These are phyloP conservation scores for Apamea epomidion DNA, from an alignment of 2,888 invertebrate species.

Conservation along the genomic window DNA sequence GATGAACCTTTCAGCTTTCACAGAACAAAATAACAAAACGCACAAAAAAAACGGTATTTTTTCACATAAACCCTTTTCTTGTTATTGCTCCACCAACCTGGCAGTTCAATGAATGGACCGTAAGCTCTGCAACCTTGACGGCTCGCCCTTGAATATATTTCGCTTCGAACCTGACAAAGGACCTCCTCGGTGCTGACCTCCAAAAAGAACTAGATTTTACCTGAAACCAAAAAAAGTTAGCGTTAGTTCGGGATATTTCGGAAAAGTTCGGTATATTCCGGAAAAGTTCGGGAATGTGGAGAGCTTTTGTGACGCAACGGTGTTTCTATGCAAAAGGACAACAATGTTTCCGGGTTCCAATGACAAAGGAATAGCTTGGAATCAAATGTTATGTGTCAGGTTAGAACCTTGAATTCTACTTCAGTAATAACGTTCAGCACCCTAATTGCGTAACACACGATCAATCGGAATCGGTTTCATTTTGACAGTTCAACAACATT, in stretches of 20 bases:
- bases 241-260: slow-evolving; percentile 13
- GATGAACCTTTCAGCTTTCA: background rate
- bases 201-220: slow-evolving; percentile 40
- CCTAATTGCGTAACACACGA: no score
- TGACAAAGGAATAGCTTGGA: slow-evolving; percentile 7
- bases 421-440: background rate
- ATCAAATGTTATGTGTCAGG: slow-evolving; percentile 1
- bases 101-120: slow-evolving; percentile 16
- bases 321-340: background rate
- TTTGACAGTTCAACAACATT: no score
- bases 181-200: background rate
- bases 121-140: slow-evolving; percentile 23
- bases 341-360: background rate
- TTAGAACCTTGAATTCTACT: background rate
- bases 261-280: background rate
- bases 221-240: slow-evolving; percentile 53
- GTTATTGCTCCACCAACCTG: slow-evolving; percentile 30
- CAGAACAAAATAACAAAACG: slow-evolving; percentile 27
- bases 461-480: no score
- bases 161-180: slow-evolving; percentile 16
- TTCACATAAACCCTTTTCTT: slow-evolving; percentile 20
- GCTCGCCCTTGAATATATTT: slow-evolving; percentile 42
- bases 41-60: background rate
- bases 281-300: background rate
- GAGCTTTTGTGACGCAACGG: background rate